A percentile compares a stretch with the other conserved stretches of the same genome.
Conservation (phyloP, 2,797 vertebrate genomes). For the Gephyroberyx darwinii region DNA sequence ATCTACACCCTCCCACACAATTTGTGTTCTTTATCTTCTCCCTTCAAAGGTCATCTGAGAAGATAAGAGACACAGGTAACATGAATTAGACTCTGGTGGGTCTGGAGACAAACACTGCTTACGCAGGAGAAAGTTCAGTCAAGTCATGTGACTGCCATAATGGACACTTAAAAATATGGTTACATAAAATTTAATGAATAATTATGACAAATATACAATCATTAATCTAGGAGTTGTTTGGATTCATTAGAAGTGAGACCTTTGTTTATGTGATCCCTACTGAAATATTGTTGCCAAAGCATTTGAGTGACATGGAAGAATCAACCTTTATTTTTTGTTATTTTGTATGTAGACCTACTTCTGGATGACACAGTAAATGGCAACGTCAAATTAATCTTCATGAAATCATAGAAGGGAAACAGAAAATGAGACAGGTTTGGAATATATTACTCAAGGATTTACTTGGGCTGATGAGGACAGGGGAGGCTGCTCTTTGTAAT, state of each 20-base stretch:
- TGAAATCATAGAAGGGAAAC: conserved; percentile 9
- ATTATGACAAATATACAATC: too few relatives aligned
- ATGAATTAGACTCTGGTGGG: conserved; percentile 65
- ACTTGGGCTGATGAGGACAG: neutral
- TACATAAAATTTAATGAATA: too few relatives aligned
- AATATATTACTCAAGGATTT: neutral
- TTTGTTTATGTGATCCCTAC: neutral
- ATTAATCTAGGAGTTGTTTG: too few relatives aligned
- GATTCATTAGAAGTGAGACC: too few relatives aligned
- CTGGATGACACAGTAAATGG: neutral
- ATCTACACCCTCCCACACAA: conserved; percentile 89
- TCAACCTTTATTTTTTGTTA: neutral
- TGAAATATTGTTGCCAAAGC: neutral
- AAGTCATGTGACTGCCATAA: conserved; percentile 24
- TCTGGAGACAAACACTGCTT: conserved; percentile 39
- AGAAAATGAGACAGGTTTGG: neutral
- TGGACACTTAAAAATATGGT: neutral
- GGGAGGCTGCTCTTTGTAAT: neutral
- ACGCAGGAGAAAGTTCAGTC: conserved; percentile 52
- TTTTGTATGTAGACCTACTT: neutral
- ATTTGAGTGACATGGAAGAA: neutral
- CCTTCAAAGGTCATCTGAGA: conserved; percentile 92
- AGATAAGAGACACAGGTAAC: conserved; percentile 81
- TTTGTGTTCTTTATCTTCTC: conserved; percentile 82
- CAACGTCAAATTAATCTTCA: neutral